Base-by-base conservation (phyloP, 92 coral and sea anemone species). In the Epizoanthus stellaris region DNA sequence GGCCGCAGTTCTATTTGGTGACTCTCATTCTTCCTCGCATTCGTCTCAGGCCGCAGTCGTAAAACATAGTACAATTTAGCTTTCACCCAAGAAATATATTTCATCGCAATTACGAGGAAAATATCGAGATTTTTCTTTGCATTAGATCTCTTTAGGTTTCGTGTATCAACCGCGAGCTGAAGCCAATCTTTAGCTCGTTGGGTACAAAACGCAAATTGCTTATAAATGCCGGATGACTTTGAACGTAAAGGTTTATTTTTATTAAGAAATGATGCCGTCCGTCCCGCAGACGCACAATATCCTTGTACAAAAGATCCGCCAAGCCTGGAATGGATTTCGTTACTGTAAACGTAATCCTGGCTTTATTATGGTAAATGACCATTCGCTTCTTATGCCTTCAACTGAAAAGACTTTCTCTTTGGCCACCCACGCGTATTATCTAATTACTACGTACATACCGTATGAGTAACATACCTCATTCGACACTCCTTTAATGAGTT, bases 391-490 rank as follows among this genome's bases (percentile, higher is more conserved):
- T 52, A 21, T 23, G 57, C 16, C 9, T 8, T 23, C 64, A 53
- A 23, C 36, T 52, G 34, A 54, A 74, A 45, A 47, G 17, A 13
- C 38, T 72, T 45, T 45, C 19, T 20, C 42, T 72, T 47, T 34
- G 34, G 77, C 77, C 77, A 72, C 77, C 77, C 77, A 72, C 77
- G 77, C 58, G 59, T n/a, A 40, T 21, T 72, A 43, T 3, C 39
- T 23, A 23, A 23, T 23, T 23, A 23, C 25, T 23, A 23, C 25
- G 25, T 23, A 23, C 25, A 0, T 23, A 23, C 25, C 34, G 77
- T n/a, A 72, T 19, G 9, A 25, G 73, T 9, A 68, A 38, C 19
- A 68, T 43, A 68, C 16, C 42, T 68, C 52, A 68, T 19, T 68
- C 73, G 45, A 68, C 73, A 73, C 60, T 73, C 12, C 56, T 49